A percentile compares a stretch with the other conserved stretches of the same genome.
Conservation (phyloP, 2,113 vertebrate genomes). For the Aptenodytes forsteri region DNA sequence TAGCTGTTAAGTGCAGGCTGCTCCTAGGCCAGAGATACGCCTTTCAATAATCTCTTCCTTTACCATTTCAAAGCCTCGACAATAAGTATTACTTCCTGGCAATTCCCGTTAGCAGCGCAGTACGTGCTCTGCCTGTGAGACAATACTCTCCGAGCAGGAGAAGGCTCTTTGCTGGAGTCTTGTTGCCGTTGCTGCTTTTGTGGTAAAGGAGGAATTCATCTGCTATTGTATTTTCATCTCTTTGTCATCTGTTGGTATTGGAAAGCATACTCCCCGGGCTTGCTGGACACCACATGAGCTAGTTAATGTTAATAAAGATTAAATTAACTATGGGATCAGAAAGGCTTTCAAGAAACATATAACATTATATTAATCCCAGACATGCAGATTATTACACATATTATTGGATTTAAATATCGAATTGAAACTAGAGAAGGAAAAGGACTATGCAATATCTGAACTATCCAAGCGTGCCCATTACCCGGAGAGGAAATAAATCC, state of each 20-base stretch:
- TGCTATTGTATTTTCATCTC: background rate
- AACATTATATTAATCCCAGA: constrained; percentile 22
- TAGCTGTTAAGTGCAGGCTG: constrained; percentile 3
- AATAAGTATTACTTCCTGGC: background rate
- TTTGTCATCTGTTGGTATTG: background rate
- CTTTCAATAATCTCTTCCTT: background rate
- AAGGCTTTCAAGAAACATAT: constrained; percentile 27
- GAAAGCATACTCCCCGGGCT: background rate
- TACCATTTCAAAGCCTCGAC: background rate
- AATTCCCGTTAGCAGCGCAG: background rate
- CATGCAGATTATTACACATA: background rate
- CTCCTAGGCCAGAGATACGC: background rate
- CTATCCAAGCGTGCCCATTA: background rate
- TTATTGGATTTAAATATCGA: background rate
- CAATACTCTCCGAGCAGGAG: background rate
- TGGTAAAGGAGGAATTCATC: background rate
- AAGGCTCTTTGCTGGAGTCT: background rate
- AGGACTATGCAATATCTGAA: background rate
- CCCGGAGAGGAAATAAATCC: background rate
- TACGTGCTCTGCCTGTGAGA: constrained; percentile 3
- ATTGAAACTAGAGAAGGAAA: background rate
- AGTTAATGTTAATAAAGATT: constrained; percentile 8
- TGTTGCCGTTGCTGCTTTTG: background rate
- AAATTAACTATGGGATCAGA: background rate
- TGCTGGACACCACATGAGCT: background rate